Evolutionary conservation across 2,888 invertebrate genomes (phyloP).

Genomic region (Mythimna vitellina): DNA sequence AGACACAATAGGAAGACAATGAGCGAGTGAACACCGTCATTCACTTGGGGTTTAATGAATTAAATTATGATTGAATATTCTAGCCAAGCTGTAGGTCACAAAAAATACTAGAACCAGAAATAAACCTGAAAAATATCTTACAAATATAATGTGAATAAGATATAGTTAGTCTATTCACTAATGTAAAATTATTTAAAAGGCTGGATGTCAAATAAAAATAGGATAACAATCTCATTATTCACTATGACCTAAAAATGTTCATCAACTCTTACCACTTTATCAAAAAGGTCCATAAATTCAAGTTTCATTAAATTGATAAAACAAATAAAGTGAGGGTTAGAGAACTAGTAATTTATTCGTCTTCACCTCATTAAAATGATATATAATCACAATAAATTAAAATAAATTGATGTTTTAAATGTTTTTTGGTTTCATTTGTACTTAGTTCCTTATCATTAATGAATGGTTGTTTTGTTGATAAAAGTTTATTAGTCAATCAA

Average conservation of each 20-base stretch:
- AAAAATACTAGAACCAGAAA: not conserved
- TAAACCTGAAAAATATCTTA: not conserved
- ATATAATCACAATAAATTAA: conserved; percentile 33
- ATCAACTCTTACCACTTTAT: not conserved
- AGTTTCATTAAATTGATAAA: not conserved
- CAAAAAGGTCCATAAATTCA: too few species aligned
- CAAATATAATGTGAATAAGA: not conserved
- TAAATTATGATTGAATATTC: conserved; percentile 16
- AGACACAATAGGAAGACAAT: too few species aligned
- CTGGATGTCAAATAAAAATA: not conserved
- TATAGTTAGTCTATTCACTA: not conserved
- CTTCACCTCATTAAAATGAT: conserved; percentile 19
- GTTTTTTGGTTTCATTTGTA: not conserved
- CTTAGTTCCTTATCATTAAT: not conserved
- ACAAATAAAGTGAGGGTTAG: not conserved
- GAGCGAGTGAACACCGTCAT: too few species aligned
- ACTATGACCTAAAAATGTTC: not conserved
- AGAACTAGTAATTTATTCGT: conserved; percentile 22
- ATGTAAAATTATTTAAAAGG: not conserved
- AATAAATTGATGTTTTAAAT: not conserved
- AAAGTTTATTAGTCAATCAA: not conserved
- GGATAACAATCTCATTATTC: not conserved
- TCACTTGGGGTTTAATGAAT: too few species aligned
- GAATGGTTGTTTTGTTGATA: not conserved
- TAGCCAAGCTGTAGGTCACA: too few species aligned